Percentiles rank a stretch among this genome's conserved stretches.
Conservation (phyloP, 2,797 vertebrate genomes). For the Karalla daura region DNA sequence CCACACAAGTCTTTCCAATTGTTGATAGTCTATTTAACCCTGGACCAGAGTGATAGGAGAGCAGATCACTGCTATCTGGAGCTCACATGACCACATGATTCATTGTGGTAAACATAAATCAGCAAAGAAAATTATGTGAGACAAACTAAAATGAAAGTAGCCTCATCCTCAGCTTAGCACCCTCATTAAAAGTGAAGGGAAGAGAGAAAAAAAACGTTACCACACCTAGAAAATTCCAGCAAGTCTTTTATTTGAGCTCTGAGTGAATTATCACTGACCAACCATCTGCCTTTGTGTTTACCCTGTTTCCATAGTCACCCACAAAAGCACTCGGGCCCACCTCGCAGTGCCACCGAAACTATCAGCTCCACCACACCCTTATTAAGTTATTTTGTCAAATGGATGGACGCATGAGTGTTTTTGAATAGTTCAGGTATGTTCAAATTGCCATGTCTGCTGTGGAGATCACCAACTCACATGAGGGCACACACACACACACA, state of each 20-base stretch:
- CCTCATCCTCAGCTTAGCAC: slow-evolving; percentile 1
- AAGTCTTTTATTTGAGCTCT: slow-evolving; percentile 50
- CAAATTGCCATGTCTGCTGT: slow-evolving; percentile 4
- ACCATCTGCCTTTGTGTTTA: slow-evolving; percentile 63
- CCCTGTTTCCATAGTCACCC: slow-evolving; percentile 63
- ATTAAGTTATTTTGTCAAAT: slow-evolving; percentile 20
- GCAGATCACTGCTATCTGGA: not conserved
- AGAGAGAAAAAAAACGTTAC: slow-evolving; percentile 13
- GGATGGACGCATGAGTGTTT: slow-evolving; percentile 27
- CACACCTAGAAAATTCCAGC: slow-evolving; percentile 65
- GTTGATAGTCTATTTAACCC: not conserved
- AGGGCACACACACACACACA: not conserved
- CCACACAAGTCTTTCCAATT: not conserved
- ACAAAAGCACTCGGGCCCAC: slow-evolving; percentile 56
- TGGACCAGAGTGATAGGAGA: not conserved
- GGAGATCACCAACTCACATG: not conserved
- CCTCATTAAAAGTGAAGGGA: slow-evolving; percentile 19
- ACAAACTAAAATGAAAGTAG: too few relatives aligned
- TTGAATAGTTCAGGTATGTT: slow-evolving; percentile 19
- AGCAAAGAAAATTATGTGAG: too few relatives aligned
- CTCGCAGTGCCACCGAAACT: slow-evolving; percentile 43
- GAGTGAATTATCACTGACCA: slow-evolving; percentile 69
- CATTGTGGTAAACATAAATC: too few relatives aligned
- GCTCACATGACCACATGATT: too few relatives aligned
- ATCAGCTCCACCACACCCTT: slow-evolving; percentile 49